Conservation (phyloP, 2,888 invertebrate genomes). For the Lepidocyrtinus sp. region DNA sequence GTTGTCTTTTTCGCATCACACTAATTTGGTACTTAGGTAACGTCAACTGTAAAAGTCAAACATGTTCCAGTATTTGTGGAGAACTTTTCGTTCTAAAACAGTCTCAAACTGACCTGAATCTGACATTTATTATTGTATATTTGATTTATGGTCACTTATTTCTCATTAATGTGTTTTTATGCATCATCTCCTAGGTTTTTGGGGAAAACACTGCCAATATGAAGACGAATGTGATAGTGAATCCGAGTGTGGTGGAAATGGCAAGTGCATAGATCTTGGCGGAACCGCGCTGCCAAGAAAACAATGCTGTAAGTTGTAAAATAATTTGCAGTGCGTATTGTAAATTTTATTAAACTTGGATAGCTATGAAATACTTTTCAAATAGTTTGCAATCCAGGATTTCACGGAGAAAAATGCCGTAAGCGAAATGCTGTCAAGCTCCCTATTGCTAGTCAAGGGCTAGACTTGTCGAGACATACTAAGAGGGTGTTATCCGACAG, state of each 20-base stretch:
- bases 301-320: constrained; percentile 83
- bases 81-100: too few relatives aligned
- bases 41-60: too few relatives aligned
- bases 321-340: constrained; percentile 82
- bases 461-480: constrained; percentile 76
- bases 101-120: too few relatives aligned
- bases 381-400: constrained; percentile 51
- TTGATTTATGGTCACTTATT: too few relatives aligned
- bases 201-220: constrained; percentile 89
- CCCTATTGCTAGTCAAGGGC: constrained; percentile 80
- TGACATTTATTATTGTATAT: too few relatives aligned
- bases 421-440: constrained; percentile 83
- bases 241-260: constrained; percentile 87
- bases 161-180: too few relatives aligned
- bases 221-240: constrained; percentile 89
- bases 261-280: constrained; percentile 86
- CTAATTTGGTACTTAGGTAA: too few relatives aligned
- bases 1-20: too few relatives aligned
- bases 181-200: too few relatives aligned
- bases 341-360: too few relatives aligned
- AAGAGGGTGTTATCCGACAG: constrained; percentile 82
- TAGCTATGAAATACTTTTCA: too few relatives aligned
- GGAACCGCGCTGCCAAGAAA: constrained; percentile 86
- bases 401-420: constrained; percentile 69
- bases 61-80: too few relatives aligned